Conservation (phyloP, 2,797 vertebrate species). For the Tiaroga cobitis region DNA sequence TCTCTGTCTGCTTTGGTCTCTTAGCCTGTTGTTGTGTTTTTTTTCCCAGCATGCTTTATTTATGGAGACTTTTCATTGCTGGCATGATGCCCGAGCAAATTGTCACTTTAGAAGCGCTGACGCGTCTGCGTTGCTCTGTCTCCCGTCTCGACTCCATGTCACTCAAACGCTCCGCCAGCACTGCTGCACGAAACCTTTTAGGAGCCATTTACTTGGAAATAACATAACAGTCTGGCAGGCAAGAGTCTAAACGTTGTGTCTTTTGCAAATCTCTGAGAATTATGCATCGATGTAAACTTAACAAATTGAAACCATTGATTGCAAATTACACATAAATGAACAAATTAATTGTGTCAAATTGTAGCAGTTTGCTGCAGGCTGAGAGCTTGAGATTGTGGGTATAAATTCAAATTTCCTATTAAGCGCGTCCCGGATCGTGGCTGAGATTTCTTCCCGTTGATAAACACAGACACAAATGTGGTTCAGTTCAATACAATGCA, state of each 20-base stretch:
- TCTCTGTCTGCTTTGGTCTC: slow-evolving; percentile 65
- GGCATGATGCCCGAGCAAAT: slow-evolving; percentile 75
- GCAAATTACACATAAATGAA: slow-evolving; percentile 35
- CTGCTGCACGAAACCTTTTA: slow-evolving; percentile 67
- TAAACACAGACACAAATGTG: slow-evolving; percentile 38
- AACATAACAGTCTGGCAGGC: slow-evolving; percentile 35
- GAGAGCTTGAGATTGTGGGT: slow-evolving; percentile 30
- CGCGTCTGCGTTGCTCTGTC: slow-evolving; percentile 67
- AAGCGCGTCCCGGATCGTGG: slow-evolving; percentile 13
- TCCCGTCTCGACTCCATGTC: slow-evolving; percentile 47
- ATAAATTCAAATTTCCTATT: slow-evolving; percentile 41
- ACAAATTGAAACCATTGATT: slow-evolving; percentile 52
- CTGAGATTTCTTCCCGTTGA: slow-evolving; percentile 21
- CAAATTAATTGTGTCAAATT: slow-evolving; percentile 22
- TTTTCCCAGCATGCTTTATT: slow-evolving; percentile 77
- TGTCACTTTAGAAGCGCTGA: slow-evolving; percentile 77
- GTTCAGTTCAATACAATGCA: slow-evolving; percentile 34
- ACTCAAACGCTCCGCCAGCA: slow-evolving; percentile 53
- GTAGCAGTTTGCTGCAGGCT: not conserved
- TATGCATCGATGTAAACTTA: slow-evolving; percentile 19
- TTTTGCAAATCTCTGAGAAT: not conserved
- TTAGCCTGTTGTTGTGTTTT: slow-evolving; percentile 64
- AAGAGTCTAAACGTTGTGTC: slow-evolving; percentile 27
- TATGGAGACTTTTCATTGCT: slow-evolving; percentile 73
- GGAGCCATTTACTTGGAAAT: slow-evolving; percentile 66